Evolutionary conservation across 2,888 invertebrate genomes (phyloP).

Genomic region (Chloromyia formosa): DNA sequence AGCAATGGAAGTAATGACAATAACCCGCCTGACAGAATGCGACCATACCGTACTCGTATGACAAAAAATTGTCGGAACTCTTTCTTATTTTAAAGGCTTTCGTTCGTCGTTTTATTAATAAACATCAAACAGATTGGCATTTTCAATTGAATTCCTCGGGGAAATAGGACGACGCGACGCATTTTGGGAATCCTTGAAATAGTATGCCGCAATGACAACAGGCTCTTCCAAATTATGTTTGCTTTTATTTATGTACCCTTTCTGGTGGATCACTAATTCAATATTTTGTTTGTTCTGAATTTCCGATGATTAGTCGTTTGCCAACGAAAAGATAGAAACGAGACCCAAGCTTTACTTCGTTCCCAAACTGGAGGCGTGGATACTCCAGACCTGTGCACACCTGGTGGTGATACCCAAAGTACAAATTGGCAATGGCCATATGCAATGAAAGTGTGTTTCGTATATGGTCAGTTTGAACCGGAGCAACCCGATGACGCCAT

Average conservation of each 20-base stretch:
- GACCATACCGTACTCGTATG: not conserved
- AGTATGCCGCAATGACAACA: not conserved
- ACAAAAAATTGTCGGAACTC: not conserved
- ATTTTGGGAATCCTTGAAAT: not conserved
- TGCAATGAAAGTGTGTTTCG: too few species aligned
- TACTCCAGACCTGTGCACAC: too few species aligned
- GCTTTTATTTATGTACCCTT: not conserved
- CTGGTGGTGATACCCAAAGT: too few species aligned
- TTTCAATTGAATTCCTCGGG: slow-evolving; percentile 1
- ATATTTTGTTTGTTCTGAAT: too few species aligned
- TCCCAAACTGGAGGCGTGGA: too few species aligned
- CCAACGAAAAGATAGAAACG: too few species aligned
- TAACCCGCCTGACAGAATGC: not conserved
- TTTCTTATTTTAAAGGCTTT: slow-evolving; percentile 1
- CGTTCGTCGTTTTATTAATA: slow-evolving; percentile 24
- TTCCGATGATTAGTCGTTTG: too few species aligned
- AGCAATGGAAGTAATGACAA: not conserved
- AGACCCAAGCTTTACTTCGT: too few species aligned
- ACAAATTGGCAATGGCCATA: too few species aligned
- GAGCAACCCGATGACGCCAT: too few species aligned
- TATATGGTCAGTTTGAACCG: too few species aligned
- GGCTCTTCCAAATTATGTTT: not conserved
- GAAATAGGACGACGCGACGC: not conserved
- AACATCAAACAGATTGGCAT: slow-evolving; percentile 34
- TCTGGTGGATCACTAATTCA: too few species aligned